Conservation (phyloP, 2,113 vertebrate species). For the Manacus vitellinus region DNA sequence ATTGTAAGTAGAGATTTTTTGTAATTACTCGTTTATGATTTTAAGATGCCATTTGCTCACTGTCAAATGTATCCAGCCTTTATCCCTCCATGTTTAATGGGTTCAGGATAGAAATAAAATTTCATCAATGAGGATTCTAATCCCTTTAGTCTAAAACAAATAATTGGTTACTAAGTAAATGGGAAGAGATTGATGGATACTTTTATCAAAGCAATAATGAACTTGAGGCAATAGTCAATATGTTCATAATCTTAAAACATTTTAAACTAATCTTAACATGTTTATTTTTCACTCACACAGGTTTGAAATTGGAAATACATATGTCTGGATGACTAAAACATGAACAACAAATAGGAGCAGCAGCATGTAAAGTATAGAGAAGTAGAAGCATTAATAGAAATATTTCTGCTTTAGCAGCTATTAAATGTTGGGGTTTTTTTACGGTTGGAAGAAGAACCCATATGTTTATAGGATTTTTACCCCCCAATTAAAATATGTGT, state of each 20-base stretch:
- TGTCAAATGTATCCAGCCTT: background rate
- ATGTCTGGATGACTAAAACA: conserved; percentile 57
- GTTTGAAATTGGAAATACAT: conserved; percentile 65
- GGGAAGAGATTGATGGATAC: background rate
- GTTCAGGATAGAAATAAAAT: background rate
- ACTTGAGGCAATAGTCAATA: conserved; percentile 22
- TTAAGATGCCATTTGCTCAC: conserved; percentile 26
- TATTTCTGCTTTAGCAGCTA: conserved; percentile 59
- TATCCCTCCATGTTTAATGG: background rate
- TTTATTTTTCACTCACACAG: conserved; percentile 59
- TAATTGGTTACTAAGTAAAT: background rate
- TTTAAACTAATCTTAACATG: conserved; percentile 33
- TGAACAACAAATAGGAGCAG: conserved; percentile 51
- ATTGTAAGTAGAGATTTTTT: conserved; percentile 48
- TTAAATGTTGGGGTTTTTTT: conserved; percentile 25
- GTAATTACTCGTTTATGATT: conserved; percentile 27
- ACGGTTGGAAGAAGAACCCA: conserved; percentile 20
- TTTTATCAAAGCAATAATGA: conserved; percentile 5
- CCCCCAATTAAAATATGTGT: conserved; percentile 13
- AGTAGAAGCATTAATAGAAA: conserved; percentile 60
- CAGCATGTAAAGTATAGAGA: conserved; percentile 46
- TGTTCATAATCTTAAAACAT: conserved; percentile 17
- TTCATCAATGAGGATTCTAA: conserved; percentile 13
- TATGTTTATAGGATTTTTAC: conserved; percentile 33
- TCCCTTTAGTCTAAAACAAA: background rate